Conservation (phyloP, 2,888 invertebrate genomes). For the Tortricodes alternella region DNA sequence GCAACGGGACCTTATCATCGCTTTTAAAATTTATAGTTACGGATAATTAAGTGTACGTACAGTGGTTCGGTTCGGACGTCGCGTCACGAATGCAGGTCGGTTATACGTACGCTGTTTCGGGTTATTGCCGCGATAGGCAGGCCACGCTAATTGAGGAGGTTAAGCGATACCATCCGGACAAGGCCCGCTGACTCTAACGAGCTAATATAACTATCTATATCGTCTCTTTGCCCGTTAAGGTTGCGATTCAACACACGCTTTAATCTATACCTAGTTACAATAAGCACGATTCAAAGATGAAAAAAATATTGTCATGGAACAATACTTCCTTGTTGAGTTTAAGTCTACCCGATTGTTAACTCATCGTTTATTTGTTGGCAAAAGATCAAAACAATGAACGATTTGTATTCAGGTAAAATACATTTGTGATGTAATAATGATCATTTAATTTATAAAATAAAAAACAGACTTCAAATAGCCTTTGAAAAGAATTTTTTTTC, state of each 20-base stretch:
- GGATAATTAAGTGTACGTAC: conserved; percentile 70
- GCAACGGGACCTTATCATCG: conserved; percentile 75
- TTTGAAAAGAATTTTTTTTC: too few species aligned
- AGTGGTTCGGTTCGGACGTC: conserved; percentile 62
- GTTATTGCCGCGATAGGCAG: conserved; percentile 61
- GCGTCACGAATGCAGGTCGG: conserved; percentile 63
- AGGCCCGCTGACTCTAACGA: conserved; percentile 56
- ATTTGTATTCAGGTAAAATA: too few species aligned
- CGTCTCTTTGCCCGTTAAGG: conserved; percentile 38
- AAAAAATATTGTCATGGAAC: conserved; percentile 24
- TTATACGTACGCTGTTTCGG: conserved; percentile 54
- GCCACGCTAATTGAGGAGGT: conserved; percentile 69
- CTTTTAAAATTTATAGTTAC: conserved; percentile 76
- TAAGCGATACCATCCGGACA: conserved; percentile 65
- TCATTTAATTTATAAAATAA: too few species aligned
- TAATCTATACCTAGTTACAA: conserved; percentile 26
- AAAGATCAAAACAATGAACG: neutral
- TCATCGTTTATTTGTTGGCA: conserved; percentile 16
- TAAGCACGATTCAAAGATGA: conserved; percentile 26
- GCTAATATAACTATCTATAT: conserved; percentile 53
- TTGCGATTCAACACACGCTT: conserved; percentile 21
- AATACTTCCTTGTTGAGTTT: conserved; percentile 23
- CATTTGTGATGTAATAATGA: too few species aligned
- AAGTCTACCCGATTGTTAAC: conserved; percentile 16
- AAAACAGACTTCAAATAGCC: too few species aligned